Percentiles rank a stretch among this genome's conserved stretches.
These are phyloP conservation scores for Falco punctatus DNA, from an alignment of 2,113 vertebrate species.

Conservation along the genomic window DNA sequence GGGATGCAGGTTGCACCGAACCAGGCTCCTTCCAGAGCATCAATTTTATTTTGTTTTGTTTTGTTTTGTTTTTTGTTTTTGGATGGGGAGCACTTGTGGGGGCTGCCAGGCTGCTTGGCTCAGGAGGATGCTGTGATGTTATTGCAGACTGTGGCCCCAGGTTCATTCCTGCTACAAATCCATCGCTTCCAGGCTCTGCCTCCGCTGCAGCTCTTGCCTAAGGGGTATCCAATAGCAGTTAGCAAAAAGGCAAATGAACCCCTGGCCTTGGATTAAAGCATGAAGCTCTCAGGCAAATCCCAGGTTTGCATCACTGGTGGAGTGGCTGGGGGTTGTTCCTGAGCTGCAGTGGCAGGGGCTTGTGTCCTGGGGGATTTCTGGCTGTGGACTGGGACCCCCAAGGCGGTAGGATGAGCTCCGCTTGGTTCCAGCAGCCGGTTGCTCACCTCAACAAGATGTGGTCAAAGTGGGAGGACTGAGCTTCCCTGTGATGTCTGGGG, in stretches of 20 bases:
- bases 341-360: neutral
- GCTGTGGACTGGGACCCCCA: neutral
- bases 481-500: neutral
- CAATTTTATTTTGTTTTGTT: neutral
- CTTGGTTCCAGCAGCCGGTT: fast-evolving
- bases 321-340: neutral
- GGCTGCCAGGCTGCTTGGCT: neutral
- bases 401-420: neutral
- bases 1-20: fast-evolving
- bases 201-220: fast-evolving
- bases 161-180: neutral
- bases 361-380: neutral
- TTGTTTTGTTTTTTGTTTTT: neutral
- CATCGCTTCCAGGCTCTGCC: neutral
- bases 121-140: fast-evolving
- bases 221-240: neutral
- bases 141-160: neutral
- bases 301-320: fast-evolving
- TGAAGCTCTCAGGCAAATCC: neutral
- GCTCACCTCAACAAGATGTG: neutral
- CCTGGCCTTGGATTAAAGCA: neutral
- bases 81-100: neutral
- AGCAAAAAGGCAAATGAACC: neutral
- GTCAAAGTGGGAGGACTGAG: neutral
- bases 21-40: neutral